Evolutionary conservation across 2,797 vertebrate genomes (phyloP).

Genomic region (Prionace glauca): DNA sequence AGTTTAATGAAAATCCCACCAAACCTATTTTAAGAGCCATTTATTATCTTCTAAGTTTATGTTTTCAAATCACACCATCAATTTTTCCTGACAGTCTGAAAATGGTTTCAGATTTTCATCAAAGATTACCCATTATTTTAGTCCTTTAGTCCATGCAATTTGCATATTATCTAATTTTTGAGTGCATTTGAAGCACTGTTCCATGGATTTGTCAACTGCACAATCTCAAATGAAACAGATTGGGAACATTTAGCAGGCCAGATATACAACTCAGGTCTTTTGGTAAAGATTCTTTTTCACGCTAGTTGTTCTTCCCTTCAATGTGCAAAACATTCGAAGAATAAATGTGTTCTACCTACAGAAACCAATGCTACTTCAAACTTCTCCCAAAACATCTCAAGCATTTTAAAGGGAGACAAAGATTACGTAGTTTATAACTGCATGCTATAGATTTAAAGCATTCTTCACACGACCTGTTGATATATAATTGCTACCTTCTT

Average conservation of each 20-base stretch:
- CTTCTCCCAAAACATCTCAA: not conserved
- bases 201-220: constrained; percentile 8
- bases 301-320: not conserved
- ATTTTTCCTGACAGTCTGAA: constrained; percentile 38
- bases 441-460: not conserved
- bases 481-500: not conserved
- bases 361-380: not conserved
- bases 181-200: constrained; percentile 33
- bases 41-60: constrained; percentile 33
- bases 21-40: not conserved
- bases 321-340: not conserved
- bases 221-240: not conserved
- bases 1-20: constrained; percentile 9
- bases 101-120: constrained; percentile 45
- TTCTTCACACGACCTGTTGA: not conserved
- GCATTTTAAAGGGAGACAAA: not conserved
- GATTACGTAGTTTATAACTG: not conserved
- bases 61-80: constrained; percentile 30
- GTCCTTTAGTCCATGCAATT: constrained; percentile 40
- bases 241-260: not conserved
- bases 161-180: constrained; percentile 42
- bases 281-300: not conserved
- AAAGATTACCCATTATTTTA: constrained; percentile 41
- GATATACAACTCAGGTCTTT: not conserved
- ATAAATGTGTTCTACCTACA: not conserved